These are phyloP conservation scores for Isurus oxyrinchus DNA, from an alignment of 2,113 vertebrate genomes.

Conservation along the genomic window DNA sequence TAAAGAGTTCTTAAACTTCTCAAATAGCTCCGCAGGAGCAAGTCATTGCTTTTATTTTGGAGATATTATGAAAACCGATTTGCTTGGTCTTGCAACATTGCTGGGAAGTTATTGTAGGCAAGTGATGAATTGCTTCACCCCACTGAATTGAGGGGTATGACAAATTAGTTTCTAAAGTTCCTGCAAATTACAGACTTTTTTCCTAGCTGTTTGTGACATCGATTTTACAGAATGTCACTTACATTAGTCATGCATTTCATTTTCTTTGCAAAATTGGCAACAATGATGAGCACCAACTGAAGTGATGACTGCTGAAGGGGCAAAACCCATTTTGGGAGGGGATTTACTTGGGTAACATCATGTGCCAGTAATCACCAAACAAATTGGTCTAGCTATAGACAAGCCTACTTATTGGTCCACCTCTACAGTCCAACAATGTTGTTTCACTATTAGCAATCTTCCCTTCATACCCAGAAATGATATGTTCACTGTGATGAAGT, in stretches of 20 bases:
- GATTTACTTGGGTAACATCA: neutral
- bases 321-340: neutral
- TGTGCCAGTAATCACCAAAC: neutral
- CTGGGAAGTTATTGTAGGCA: neutral
- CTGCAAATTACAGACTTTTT: neutral
- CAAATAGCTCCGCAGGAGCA: neutral
- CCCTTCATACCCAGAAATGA: neutral
- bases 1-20: neutral
- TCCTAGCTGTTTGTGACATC: neutral
- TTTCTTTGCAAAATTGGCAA: neutral
- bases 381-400: neutral
- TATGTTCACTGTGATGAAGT: neutral
- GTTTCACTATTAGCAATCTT: neutral
- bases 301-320: neutral
- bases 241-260: neutral
- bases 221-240: neutral
- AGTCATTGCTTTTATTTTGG: neutral
- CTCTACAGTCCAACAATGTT: neutral
- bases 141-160: neutral
- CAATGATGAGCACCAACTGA: neutral
- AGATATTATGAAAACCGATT: neutral
- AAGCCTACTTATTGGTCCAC: neutral
- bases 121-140: neutral
- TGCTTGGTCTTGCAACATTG: neutral
- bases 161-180: neutral